Conservation (phyloP, 2,888 invertebrate species). For the Napeogenes inachia region DNA sequence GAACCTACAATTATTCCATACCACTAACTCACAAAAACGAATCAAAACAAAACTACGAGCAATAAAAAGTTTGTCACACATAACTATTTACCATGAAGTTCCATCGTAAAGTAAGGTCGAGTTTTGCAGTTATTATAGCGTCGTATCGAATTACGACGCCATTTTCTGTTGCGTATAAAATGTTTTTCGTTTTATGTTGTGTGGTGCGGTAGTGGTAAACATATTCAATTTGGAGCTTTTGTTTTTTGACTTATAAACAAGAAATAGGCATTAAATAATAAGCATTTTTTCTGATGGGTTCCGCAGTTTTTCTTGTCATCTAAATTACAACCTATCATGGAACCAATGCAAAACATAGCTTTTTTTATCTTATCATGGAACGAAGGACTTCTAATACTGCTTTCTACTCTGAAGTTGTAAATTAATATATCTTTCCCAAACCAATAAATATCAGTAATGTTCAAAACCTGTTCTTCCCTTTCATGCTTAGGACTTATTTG, state of each 20-base stretch:
- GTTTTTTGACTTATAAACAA: not conserved
- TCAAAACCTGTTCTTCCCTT: too few species aligned
- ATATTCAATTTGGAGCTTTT: not conserved
- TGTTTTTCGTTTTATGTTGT: conserved; percentile 1
- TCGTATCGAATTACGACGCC: conserved; percentile 11
- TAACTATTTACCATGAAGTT: conserved; percentile 6
- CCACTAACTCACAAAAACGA: conserved; percentile 6
- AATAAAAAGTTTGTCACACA: conserved; percentile 7
- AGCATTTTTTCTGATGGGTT: too few species aligned
- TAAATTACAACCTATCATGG: too few species aligned
- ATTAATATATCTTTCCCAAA: too few species aligned
- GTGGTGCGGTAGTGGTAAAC: not conserved
- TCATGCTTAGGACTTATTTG: too few species aligned
- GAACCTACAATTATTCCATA: not conserved
- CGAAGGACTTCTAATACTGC: too few species aligned
- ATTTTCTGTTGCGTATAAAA: conserved; percentile 14
- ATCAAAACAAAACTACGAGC: conserved; percentile 5
- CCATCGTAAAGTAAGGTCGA: conserved; percentile 7
- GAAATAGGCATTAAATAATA: too few species aligned
- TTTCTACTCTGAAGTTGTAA: too few species aligned
- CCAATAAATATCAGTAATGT: too few species aligned
- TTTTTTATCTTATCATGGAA: too few species aligned
- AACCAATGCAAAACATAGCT: too few species aligned
- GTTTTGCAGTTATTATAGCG: conserved; percentile 7
- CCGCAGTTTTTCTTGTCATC: too few species aligned